Evolutionary conservation across 1,140 invertebrate species (phyloP).

Genomic region (Anoplolepis gracilipes): DNA sequence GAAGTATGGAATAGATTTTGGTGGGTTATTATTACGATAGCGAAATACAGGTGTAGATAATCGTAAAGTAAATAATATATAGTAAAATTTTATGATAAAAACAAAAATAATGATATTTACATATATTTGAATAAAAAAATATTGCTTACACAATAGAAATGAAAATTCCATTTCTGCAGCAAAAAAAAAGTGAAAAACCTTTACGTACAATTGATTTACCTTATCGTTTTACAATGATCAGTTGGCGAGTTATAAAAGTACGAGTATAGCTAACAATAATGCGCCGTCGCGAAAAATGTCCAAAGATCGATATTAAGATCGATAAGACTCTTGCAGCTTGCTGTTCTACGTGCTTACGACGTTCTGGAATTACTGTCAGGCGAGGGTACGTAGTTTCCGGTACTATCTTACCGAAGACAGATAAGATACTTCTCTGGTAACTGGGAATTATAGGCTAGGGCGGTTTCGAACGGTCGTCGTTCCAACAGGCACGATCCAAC

Average conservation of each 20-base stretch:
- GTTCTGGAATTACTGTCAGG: slow-evolving; percentile 64
- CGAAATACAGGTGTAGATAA: not conserved
- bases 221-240: slow-evolving; percentile 14
- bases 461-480: slow-evolving; percentile 64
- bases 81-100: not conserved
- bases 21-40: too few species aligned
- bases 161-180: not conserved
- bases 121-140: not conserved
- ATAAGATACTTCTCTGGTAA: slow-evolving; percentile 72
- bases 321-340: slow-evolving; percentile 48
- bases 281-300: slow-evolving; percentile 37
- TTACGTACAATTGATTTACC: not conserved
- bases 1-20: not conserved
- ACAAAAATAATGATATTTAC: not conserved
- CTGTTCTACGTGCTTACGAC: slow-evolving; percentile 61
- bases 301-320: slow-evolving; percentile 63
- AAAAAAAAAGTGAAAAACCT: too few species aligned
- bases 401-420: slow-evolving; percentile 72
- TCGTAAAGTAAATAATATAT: too few species aligned
- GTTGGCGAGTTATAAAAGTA: not conserved
- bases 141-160: not conserved
- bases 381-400: slow-evolving; percentile 67
- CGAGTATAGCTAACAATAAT: slow-evolving; percentile 30
- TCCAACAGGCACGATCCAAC: slow-evolving; percentile 65
- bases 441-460: slow-evolving; percentile 66